Evolutionary conservation across 2,888 invertebrate genomes (phyloP).

Genomic region (Athalia cordata): DNA sequence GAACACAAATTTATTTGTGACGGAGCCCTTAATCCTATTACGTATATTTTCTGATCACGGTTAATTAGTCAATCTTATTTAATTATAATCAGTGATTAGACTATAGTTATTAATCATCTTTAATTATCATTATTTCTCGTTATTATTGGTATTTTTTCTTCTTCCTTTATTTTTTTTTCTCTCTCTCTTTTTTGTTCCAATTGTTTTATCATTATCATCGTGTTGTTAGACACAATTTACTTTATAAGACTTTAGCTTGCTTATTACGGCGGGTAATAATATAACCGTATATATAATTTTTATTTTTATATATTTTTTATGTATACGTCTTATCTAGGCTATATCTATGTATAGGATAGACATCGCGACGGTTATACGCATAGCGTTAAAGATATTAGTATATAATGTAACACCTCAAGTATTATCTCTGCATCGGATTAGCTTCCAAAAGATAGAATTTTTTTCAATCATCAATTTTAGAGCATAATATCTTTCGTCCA

Average conservation of each 20-base stretch:
- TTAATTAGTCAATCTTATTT: conserved; percentile 52
- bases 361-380: conserved; percentile 31
- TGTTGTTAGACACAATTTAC: conserved; percentile 11
- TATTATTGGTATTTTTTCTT: background rate
- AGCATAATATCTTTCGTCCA: no score
- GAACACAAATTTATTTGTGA: conserved; percentile 68
- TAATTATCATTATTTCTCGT: background rate
- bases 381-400: background rate
- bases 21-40: conserved; percentile 67
- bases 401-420: background rate
- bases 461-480: no score
- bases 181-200: background rate
- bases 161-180: background rate
- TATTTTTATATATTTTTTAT: conserved; percentile 17
- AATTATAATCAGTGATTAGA: background rate
- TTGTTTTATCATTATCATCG: conserved; percentile 26
- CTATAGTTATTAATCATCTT: background rate
- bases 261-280: background rate
- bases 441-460: background rate
- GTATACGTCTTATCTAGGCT: conserved; percentile 28
- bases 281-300: background rate
- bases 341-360: conserved; percentile 20
- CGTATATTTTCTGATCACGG: conserved; percentile 72
- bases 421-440: conserved; percentile 22
- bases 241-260: conserved; percentile 32